Percentiles rank a stretch among this genome's conserved stretches.
These are phyloP conservation scores for Lasioglossum calceatum DNA, from an alignment of 2,888 invertebrate species.

Conservation along the genomic window DNA sequence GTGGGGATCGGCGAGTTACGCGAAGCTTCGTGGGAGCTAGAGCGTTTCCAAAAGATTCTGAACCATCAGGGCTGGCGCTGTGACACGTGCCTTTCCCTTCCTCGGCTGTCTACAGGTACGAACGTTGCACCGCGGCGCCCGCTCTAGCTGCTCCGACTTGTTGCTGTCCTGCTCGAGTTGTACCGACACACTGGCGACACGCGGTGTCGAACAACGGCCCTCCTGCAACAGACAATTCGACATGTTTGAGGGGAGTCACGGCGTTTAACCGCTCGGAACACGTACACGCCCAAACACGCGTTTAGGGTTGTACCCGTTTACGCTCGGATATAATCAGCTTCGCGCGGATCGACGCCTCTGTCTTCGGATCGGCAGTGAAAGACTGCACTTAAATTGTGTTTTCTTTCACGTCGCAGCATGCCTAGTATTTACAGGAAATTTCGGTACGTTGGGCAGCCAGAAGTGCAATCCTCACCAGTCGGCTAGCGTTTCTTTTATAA, in stretches of 20 bases:
- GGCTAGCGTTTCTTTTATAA: no score
- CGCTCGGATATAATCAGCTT: background rate
- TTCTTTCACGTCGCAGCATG: background rate
- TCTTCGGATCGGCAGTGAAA: background rate
- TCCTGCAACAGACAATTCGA: slow-evolving; percentile 75
- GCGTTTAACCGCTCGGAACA: slow-evolving; percentile 26
- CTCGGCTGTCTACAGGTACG: slow-evolving; percentile 78
- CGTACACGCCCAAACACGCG: slow-evolving; percentile 41
- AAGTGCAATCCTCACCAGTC: no score
- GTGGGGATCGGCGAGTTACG: slow-evolving; percentile 20
- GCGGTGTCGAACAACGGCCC: slow-evolving; percentile 78
- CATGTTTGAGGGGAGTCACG: slow-evolving; percentile 48
- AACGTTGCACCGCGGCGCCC: slow-evolving; percentile 79
- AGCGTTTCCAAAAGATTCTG: slow-evolving; percentile 82
- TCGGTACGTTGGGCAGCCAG: no score
- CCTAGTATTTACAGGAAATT: background rate
- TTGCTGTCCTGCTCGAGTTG: slow-evolving; percentile 82
- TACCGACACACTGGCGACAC: slow-evolving; percentile 81
- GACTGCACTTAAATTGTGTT: background rate
- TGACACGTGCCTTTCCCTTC: slow-evolving; percentile 78
- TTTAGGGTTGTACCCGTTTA: slow-evolving; percentile 14
- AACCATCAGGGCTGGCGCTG: slow-evolving; percentile 80
- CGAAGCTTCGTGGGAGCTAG: slow-evolving; percentile 69
- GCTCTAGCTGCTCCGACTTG: slow-evolving; percentile 81
- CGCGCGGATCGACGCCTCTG: slow-evolving; percentile 19